Evolutionary conservation across 1,140 invertebrate species (phyloP), one percentile per base, ranked within the genome.

Genomic region (Drosophila erecta): DNA sequence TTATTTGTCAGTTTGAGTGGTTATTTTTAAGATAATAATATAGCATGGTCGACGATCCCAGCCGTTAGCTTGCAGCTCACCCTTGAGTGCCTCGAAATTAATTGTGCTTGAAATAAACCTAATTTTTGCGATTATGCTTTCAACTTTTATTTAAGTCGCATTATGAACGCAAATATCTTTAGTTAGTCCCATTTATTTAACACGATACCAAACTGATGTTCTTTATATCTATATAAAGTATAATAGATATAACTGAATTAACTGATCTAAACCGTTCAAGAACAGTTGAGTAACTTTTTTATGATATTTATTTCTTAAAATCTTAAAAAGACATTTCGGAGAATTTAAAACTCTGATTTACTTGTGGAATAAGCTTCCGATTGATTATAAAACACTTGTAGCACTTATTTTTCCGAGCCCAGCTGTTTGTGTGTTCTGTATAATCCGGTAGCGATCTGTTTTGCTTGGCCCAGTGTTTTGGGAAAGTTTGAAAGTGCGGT

Each of bases 401-500:
- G 2, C 10, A 30, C 30, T 38, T 30, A 64, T 43, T 62, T 38
- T 14, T 44, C n/a, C 59, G 47, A 49, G 27, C 47, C 8, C n/a
- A 33, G 46, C 62, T 64, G 64, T 66, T 15, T 22, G 8, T 8
- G 20, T 43, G 46, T 47, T 65, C 64, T 65, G 41, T n/a, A 41
- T 51, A 50, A 47, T 46, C 49, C 37, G 22, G 12, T 43, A 27
- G 59, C 64, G 11, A 50, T 51, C n/a, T 30, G 20, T 35, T 64
- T 46, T 12, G 55, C 22, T 37, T 55, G 61, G 58, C 17, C 17
- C 37, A 24, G 17, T 38, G 37, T 44, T 66, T 87, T 87, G 60
- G 75, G 83, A 83, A 86, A 86, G 75, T 87, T 87, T 83, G 75
- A 75, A 81, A 86, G 78, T 75, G 80, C 71, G 72, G 47, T 61